phyloP scores from a whole-genome alignment of 2,888 invertebrate species.

The Lithosia quadra region DNA sequence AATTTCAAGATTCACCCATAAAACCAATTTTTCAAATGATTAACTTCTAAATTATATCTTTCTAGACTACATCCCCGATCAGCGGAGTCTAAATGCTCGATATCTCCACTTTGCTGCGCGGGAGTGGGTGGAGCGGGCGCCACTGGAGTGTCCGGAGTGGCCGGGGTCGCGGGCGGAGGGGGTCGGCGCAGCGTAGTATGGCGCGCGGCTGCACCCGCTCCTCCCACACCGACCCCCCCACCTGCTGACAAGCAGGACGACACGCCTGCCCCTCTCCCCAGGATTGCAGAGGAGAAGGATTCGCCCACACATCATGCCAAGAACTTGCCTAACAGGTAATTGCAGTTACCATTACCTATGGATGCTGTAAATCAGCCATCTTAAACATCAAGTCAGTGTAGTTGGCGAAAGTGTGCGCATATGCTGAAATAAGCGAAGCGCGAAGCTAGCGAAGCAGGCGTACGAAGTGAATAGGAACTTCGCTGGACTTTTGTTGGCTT shows the following conservation, averaged over 20 bases:
- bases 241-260: constrained; percentile 75
- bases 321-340: constrained; percentile 67
- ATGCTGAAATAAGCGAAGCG: too few species aligned
- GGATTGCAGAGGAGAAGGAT: constrained; percentile 96
- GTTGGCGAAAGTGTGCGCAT: too few species aligned
- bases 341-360: background rate
- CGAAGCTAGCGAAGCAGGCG: too few species aligned
- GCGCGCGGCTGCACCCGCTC: constrained; percentile 70
- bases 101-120: constrained; percentile 93
- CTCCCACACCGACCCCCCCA: constrained; percentile 73
- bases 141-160: constrained; percentile 60
- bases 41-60: background rate
- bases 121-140: constrained; percentile 77
- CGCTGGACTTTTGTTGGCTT: too few species aligned
- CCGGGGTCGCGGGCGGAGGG: constrained; percentile 72
- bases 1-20: too few species aligned
- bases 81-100: constrained; percentile 93
- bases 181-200: constrained; percentile 69
- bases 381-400: too few species aligned
- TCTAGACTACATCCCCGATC: constrained; percentile 94
- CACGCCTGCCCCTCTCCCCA: constrained; percentile 88
- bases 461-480: too few species aligned
- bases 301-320: constrained; percentile 89
- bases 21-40: background rate
- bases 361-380: too few species aligned